Conservation (phyloP, 2,113 vertebrate genomes). For the Stercorarius parasiticus region DNA sequence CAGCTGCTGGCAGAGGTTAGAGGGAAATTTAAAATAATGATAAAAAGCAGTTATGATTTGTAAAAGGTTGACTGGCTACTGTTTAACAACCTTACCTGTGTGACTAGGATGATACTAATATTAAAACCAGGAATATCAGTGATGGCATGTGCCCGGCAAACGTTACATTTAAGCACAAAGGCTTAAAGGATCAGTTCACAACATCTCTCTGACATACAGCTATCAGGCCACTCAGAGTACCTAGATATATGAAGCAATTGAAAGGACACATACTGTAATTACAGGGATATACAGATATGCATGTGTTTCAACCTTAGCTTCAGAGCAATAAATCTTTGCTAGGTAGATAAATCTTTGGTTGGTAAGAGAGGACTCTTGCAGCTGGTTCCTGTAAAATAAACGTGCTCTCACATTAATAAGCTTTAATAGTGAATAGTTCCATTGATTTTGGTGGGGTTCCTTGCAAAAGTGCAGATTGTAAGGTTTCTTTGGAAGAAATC, state of each 20-base stretch:
- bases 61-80: conserved; percentile 1
- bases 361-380: neutral
- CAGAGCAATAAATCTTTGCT: conserved; percentile 24
- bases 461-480: neutral
- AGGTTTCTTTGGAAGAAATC: conserved; percentile 19
- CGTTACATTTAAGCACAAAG: neutral
- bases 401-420: conserved; percentile 19
- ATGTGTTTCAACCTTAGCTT: conserved; percentile 21
- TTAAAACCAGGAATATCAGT: neutral
- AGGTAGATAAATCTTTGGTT: conserved; percentile 34
- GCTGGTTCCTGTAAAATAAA: conserved; percentile 33
- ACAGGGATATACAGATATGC: conserved; percentile 51
- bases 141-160: neutral
- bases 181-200: conserved; percentile 10
- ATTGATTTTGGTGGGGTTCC: conserved; percentile 22
- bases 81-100: neutral
- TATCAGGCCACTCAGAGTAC: neutral
- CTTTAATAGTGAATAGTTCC: conserved; percentile 24
- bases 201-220: neutral
- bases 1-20: neutral
- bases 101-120: neutral
- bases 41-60: neutral
- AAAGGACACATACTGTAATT: conserved; percentile 53
- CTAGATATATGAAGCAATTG: conserved; percentile 48
- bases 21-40: conserved; percentile 1